These are phyloP conservation scores for Sebastes jordani DNA, from an alignment of 2,797 vertebrate genomes.

Conservation along the genomic window DNA sequence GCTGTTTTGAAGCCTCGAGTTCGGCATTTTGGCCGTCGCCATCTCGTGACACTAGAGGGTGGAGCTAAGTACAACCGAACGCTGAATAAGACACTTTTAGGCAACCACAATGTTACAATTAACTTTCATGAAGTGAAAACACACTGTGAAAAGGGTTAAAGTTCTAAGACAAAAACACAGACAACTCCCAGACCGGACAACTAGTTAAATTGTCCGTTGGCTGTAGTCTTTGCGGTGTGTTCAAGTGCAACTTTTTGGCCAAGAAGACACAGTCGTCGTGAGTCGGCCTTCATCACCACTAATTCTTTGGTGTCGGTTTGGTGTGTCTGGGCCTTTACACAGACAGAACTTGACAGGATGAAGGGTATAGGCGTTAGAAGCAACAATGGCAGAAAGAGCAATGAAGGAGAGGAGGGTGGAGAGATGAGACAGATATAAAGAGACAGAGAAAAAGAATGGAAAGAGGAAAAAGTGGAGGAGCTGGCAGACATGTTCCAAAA, in stretches of 20 bases:
- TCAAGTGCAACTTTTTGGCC: neutral
- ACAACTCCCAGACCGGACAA: too few relatives aligned
- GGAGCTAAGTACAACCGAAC: neutral
- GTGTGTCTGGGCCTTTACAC: neutral
- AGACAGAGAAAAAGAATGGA: neutral
- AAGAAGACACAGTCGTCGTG: neutral
- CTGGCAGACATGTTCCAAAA: conserved; percentile 24
- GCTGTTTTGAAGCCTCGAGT: too few relatives aligned
- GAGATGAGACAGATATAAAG: neutral
- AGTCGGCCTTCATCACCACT: neutral
- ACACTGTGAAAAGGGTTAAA: neutral
- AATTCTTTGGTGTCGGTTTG: accelerated
- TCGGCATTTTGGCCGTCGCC: too few relatives aligned
- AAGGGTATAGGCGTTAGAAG: neutral
- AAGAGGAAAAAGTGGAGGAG: neutral
- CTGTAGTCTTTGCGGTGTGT: neutral
- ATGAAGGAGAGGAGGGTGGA: neutral
- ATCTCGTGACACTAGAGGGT: too few relatives aligned
- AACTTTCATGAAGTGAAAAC: neutral
- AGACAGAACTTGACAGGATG: conserved; percentile 5
- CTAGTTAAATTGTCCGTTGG: neutral
- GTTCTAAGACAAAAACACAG: too few relatives aligned
- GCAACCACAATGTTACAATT: neutral
- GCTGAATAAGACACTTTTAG: neutral
- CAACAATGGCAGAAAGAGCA: neutral